Percentiles rank a stretch among this genome's conserved stretches.
Evolutionary conservation across 1,140 invertebrate species (phyloP).

Genomic region (Drosophila sturtevanti): DNA sequence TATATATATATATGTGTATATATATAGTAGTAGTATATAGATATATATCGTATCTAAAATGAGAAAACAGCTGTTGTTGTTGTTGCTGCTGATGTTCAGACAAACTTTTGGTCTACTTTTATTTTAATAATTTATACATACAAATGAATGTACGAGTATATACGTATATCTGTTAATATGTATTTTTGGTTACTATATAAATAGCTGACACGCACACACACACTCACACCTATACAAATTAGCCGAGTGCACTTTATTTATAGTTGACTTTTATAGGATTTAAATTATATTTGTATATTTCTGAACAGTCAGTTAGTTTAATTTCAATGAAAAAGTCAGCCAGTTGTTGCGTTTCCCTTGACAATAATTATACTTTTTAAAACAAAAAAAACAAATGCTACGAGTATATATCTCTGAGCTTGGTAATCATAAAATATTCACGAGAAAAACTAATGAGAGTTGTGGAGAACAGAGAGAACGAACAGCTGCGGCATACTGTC

Average conservation of each 20-base stretch:
- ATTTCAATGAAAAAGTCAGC: constrained; percentile 25
- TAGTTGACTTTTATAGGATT: constrained; percentile 24
- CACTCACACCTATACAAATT: neutral
- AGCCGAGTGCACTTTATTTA: constrained; percentile 40
- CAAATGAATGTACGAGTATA: neutral
- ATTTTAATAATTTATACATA: constrained; percentile 34
- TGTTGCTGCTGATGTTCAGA: neutral
- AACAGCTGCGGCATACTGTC: constrained; percentile 9
- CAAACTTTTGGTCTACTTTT: constrained; percentile 12
- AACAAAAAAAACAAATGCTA: constrained; percentile 24
- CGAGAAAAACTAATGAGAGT: constrained; percentile 13
- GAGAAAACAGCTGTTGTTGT: constrained; percentile 34
- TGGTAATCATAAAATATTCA: constrained; percentile 48
- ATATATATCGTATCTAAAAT: constrained; percentile 29
- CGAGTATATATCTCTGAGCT: constrained; percentile 44
- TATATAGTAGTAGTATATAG: constrained; percentile 1
- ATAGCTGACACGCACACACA: constrained; percentile 21
- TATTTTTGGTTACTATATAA: constrained; percentile 21
- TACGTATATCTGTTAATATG: neutral
- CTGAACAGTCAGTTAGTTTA: constrained; percentile 12
- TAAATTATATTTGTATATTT: neutral
- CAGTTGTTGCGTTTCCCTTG: constrained; percentile 44
- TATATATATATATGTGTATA: constrained; percentile 30
- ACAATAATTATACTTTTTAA: constrained; percentile 52
- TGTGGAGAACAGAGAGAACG: constrained; percentile 8